Base-by-base conservation (phyloP, 2,113 vertebrate species). In the Geococcyx californianus region DNA sequence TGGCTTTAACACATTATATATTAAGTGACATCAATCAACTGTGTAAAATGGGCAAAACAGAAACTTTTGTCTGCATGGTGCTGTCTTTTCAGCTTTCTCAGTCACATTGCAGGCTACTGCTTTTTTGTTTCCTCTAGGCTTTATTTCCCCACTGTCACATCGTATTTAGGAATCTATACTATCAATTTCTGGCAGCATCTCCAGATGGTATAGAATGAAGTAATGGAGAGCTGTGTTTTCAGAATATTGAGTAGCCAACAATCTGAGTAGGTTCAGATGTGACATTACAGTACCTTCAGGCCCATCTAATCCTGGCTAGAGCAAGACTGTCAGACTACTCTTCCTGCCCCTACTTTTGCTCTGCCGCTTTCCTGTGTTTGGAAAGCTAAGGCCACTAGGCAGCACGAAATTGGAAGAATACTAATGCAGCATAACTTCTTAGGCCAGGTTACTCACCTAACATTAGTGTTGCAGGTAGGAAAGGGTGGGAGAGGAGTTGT, bases 351-450 rank as follows among this genome's bases (percentile, higher is more conserved):
- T 4, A 21, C 28, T 70, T 64, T 54, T 56, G 14, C 4, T 59
- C 3, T 62, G 24, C 24, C 67, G 5, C 17, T 87, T 59, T 83
- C 45, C 8, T 19, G 18, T 40, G 6, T 34, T 62, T 74, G 36
- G 51, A 23, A 47, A 44, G 31, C 18, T 31, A 34, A 74, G 14
- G 20, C 9, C 33, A 17, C 2, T 7, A 38, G 9, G 4, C 7
- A 70, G 12, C 17, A n/a, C 3, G 16, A 54, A 56, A 36, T 0
- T 45, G 55, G 18, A 47, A 66, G 28, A 54, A 16, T 11, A 23
- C 1, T 15, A 25, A 9, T 10, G 20, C 10, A 40, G 4, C 0
- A 0, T 16, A 87, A 11, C 6, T 49, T 10, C 24, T 18, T 16
- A n/a, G 26, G 4, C 16, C 15, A 31, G 12, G 5, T 38, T 33